Conservation (phyloP, 2,888 invertebrate genomes). For the Epinotia brunnichana region DNA sequence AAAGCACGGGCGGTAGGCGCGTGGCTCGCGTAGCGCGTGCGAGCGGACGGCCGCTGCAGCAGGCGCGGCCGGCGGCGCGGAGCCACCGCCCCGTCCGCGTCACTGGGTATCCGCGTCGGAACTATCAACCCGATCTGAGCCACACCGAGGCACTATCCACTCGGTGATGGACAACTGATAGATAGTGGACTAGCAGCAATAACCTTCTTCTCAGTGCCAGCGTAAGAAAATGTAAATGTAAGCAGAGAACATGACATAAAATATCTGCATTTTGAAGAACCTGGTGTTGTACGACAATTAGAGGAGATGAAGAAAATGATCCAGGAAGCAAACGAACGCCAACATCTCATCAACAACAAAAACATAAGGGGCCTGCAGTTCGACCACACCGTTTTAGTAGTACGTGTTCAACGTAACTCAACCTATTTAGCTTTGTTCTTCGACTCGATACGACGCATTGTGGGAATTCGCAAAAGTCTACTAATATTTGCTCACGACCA, state of each 20-base stretch:
- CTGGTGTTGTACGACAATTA: background rate
- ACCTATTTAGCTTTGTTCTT: slow-evolving; percentile 54
- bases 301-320: slow-evolving; percentile 49
- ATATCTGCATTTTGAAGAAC: background rate
- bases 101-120: too few relatives aligned
- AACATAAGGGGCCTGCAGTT: slow-evolving; percentile 37
- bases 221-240: background rate
- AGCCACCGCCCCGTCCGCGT: too few relatives aligned
- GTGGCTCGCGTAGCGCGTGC: too few relatives aligned
- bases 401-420: slow-evolving; percentile 57
- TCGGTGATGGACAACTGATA: too few relatives aligned
- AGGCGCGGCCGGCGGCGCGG: too few relatives aligned
- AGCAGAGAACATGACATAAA: background rate
- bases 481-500: slow-evolving; percentile 57
- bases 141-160: too few relatives aligned
- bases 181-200: too few relatives aligned
- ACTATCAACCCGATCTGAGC: too few relatives aligned
- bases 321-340: slow-evolving; percentile 52
- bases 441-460: slow-evolving; percentile 50
- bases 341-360: slow-evolving; percentile 50
- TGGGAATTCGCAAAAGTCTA: slow-evolving; percentile 54
- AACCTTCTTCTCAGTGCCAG: too few relatives aligned
- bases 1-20: too few relatives aligned
- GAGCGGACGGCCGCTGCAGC: too few relatives aligned
- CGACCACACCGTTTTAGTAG: slow-evolving; percentile 53